Base-by-base conservation (phyloP, 2,888 invertebrate genomes). In the Cryptocephalus primarius region DNA sequence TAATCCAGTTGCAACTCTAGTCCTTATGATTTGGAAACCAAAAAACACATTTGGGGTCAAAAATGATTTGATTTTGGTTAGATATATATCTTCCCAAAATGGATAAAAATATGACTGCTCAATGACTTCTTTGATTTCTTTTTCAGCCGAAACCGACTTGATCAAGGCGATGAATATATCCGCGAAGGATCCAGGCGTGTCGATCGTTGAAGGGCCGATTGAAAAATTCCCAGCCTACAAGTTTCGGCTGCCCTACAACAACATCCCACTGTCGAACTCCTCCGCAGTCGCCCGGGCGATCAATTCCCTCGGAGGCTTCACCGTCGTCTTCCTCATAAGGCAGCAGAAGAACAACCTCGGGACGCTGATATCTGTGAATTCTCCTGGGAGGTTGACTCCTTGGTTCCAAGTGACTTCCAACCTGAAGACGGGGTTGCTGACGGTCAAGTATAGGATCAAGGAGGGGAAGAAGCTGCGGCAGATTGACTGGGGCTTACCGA, bases 351-450 rank as follows among this genome's bases (percentile, higher is more conserved):
- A 70, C 58, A 70, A 70, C 54, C 55, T 72, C 46, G 71, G 71
- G 33, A 70, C 71, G 9, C 55, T 72, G 34, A 53, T 72, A 33
- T 70, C 70, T 9, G 51, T 71, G 10, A 68, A 72, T 55, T 69
- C 71, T 4, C 72, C 72, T 4, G 72, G 72, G 9, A 58, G 71
- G 49, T 54, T 72, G 41, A 71, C 70, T 12, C 72, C 72, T 8
- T 72, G 71, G 71, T 70, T 72, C 52, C 69, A 69, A 52, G 52
- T 70, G 40, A 65, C 65, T 9, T 67, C 69, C 22, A 72, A 71
- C 49, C 64, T 69, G 40, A 69, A 66, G 57, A 71, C 68, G 14
- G 70, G 70, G 33, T 61, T 65, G 34, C 55, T 72, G 46, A 67
- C 62, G 34, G 51, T 71, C 39, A 69, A 69, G 56, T 72, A 71